phyloP scores from a whole-genome alignment of 2,113 vertebrate species.

The Naja naja region DNA sequence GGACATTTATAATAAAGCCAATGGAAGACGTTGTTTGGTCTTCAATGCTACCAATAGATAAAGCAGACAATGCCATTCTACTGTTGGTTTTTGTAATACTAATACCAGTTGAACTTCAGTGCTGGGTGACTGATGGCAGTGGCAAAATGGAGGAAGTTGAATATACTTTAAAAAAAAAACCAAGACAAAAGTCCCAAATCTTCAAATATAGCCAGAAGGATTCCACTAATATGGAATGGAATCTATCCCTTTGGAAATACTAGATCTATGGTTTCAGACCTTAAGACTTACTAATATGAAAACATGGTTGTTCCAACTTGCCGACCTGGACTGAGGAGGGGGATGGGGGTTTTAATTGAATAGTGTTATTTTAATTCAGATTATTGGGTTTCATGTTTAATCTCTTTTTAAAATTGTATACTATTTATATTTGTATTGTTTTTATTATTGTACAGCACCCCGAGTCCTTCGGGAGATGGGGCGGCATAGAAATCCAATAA shows the following conservation, averaged over 20 bases:
- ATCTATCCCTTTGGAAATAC: background rate
- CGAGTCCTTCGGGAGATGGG: no score
- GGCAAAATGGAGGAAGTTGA: background rate
- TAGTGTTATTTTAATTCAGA: no score
- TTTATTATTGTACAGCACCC: no score
- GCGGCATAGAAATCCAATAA: no score
- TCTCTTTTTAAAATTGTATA: no score
- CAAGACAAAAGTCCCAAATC: background rate
- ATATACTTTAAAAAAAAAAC: background rate
- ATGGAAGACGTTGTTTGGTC: background rate
- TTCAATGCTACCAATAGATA: background rate
- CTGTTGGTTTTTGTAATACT: background rate
- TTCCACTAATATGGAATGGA: background rate
- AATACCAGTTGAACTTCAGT: background rate
- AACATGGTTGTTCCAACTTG: no score
- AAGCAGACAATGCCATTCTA: background rate
- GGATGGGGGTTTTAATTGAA: no score
- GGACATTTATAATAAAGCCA: background rate
- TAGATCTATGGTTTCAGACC: background rate
- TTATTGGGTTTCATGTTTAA: no score
- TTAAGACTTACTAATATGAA: background rate
- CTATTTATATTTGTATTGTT: no score
- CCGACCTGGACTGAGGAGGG: no score
- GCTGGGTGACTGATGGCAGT: background rate
- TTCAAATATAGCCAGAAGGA: background rate